Conservation (phyloP, 2,797 vertebrate genomes). For the Enteromius unitaeniatus region DNA sequence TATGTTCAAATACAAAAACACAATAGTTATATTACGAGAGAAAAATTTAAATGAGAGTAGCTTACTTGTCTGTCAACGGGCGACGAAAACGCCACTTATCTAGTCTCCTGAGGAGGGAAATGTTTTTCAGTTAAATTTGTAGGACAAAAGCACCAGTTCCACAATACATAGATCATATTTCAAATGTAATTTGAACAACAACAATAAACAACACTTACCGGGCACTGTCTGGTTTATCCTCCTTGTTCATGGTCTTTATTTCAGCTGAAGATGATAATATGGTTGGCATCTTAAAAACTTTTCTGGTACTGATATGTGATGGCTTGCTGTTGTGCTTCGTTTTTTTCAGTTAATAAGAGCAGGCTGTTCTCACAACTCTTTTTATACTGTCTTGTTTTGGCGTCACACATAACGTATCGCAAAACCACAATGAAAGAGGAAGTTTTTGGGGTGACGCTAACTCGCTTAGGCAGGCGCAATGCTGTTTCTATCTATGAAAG, state of each 20-base stretch:
- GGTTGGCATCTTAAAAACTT: constrained; percentile 67
- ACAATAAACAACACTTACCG: constrained; percentile 50
- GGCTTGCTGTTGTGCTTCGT: constrained; percentile 3
- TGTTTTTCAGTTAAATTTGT: background rate
- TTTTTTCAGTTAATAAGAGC: constrained; percentile 36
- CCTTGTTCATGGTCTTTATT: constrained; percentile 70
- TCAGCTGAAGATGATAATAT: constrained; percentile 59
- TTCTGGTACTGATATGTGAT: background rate
- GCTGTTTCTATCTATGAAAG: constrained; percentile 34
- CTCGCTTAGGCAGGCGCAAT: constrained; percentile 26
- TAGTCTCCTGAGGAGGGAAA: constrained; percentile 40
- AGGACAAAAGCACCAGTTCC: background rate
- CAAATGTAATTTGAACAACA: background rate
- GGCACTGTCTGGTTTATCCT: constrained; percentile 65
- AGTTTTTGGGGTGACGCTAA: constrained; percentile 73
- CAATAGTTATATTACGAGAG: background rate
- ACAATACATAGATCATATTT: background rate
- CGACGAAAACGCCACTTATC: constrained; percentile 50
- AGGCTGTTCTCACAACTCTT: constrained; percentile 30
- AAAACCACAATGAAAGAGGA: constrained; percentile 80
- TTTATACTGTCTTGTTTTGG: constrained; percentile 49
- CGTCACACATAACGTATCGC: constrained; percentile 62
- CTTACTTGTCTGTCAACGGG: constrained; percentile 44
- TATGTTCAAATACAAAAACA: constrained; percentile 33
- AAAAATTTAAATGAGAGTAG: background rate